These are phyloP conservation scores for Myzus persicae DNA, from an alignment of 1,140 invertebrate genomes.

Conservation along the genomic window DNA sequence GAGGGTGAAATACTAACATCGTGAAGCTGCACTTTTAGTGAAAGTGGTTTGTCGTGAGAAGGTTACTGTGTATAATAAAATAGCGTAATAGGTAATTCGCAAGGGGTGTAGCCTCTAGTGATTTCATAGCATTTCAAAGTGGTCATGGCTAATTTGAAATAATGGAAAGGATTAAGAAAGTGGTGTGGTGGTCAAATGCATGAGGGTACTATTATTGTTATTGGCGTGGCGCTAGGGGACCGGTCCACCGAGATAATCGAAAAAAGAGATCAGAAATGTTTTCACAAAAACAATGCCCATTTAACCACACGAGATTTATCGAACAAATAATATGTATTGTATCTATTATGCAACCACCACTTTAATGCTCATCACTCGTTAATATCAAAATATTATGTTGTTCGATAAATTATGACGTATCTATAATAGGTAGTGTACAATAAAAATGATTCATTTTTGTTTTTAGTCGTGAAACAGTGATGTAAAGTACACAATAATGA, in stretches of 20 bases:
- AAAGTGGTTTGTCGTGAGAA: constrained; percentile 31
- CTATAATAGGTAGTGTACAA: too few species aligned
- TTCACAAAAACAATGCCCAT: neutral
- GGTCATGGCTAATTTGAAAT: constrained; percentile 14
- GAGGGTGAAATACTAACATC: neutral
- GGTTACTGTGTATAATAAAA: neutral
- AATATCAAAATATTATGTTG: neutral
- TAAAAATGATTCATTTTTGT: neutral
- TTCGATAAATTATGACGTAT: too few species aligned
- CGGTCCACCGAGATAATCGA: neutral
- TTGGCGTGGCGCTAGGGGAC: neutral
- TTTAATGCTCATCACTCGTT: neutral
- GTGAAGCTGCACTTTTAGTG: neutral
- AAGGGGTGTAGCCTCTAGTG: constrained; percentile 1
- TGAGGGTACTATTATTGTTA: neutral
- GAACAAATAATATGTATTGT: neutral
- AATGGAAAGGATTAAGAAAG: constrained; percentile 45
- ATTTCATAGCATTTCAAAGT: constrained; percentile 19
- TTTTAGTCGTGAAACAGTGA: neutral
- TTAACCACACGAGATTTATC: neutral
- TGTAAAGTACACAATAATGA: neutral
- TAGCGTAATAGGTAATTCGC: neutral
- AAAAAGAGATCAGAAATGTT: neutral
- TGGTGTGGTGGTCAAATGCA: neutral
- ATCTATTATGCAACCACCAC: neutral